Evolutionary conservation across 2,797 vertebrate genomes (phyloP), one percentile per base, ranked within the genome.

Genomic region (Phrynocephalus forsythii): DNA sequence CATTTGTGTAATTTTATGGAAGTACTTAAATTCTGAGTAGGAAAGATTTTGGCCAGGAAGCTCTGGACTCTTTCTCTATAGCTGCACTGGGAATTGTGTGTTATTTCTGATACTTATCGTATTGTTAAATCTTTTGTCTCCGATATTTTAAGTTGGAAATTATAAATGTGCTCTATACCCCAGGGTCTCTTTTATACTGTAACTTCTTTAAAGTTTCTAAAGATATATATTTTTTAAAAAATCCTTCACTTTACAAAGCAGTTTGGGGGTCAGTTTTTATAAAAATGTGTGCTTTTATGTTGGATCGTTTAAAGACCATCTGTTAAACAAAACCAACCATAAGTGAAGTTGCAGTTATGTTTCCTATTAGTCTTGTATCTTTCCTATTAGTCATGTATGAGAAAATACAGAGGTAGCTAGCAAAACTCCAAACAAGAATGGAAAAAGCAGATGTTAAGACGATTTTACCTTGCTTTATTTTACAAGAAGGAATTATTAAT

Each of bases 321-420:
- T 96, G 96, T 96, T 97, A 97, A 96, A 93, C 93, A 94, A 96
- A 95, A 96, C 96, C 96, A 96, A 96, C 93, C 92, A 30, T 95
- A 94, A 93, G 94, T 78, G 90, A 95, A 95, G 93, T 95, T 94
- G 91, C 91, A 96, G 94, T 93, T 95, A 93, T 96, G 96, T 96
- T 97, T 97, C 93, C 94, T 96, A 96, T 96, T 96, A 96, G 95
- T 94, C 93, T 93, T 96, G 94, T 96, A 97, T 98, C 97, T 98
- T 98, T 98, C 96, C 97, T 97, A 97, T 98, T 98, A 98, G 97
- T 98, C 98, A 97, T 97, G 97, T 98, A 97, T 98, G 97, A 98
- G 97, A 97, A 97, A 98, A 97, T 97, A 97, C 96, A 97, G 97
- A 97, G 97, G 96, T 97, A 96, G 97, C 96, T 97, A 97, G 95